A percentile compares a stretch with the other conserved stretches of the same genome.
Evolutionary conservation across 1,140 invertebrate genomes (phyloP).

Genomic region (Mercenaria mercenaria): DNA sequence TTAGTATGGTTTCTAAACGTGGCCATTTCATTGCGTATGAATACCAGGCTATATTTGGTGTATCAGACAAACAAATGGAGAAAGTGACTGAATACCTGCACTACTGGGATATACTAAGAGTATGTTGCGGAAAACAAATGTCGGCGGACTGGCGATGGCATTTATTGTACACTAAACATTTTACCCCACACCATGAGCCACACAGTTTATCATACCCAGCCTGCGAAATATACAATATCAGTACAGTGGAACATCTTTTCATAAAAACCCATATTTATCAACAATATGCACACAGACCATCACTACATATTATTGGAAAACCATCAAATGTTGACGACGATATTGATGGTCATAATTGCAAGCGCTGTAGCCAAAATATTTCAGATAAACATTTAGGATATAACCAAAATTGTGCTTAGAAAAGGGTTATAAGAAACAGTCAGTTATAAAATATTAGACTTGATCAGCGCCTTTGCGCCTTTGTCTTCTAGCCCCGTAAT

Average conservation of each 20-base stretch:
- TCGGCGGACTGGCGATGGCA: not conserved
- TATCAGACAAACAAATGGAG: not conserved
- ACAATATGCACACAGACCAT: not conserved
- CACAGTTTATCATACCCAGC: no score
- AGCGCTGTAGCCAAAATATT: not conserved
- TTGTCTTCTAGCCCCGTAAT: no score
- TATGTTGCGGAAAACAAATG: no score
- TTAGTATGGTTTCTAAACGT: no score
- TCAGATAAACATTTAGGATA: not conserved
- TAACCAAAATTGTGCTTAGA: not conserved
- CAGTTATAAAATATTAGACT: no score
- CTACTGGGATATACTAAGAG: not conserved
- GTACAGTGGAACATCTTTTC: not conserved
- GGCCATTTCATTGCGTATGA: no score
- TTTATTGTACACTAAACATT: not conserved
- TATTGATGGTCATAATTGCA: not conserved
- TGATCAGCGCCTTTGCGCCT: no score
- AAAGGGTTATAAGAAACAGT: no score
- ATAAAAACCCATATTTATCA: not conserved
- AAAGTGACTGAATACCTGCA: no score
- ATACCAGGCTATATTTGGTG: not conserved
- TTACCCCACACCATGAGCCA: not conserved
- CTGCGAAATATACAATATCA: not conserved
- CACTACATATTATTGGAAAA: not conserved
- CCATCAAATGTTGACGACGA: no score